Conservation (phyloP, 2,797 vertebrate genomes). For the Anguilla megastoma region DNA sequence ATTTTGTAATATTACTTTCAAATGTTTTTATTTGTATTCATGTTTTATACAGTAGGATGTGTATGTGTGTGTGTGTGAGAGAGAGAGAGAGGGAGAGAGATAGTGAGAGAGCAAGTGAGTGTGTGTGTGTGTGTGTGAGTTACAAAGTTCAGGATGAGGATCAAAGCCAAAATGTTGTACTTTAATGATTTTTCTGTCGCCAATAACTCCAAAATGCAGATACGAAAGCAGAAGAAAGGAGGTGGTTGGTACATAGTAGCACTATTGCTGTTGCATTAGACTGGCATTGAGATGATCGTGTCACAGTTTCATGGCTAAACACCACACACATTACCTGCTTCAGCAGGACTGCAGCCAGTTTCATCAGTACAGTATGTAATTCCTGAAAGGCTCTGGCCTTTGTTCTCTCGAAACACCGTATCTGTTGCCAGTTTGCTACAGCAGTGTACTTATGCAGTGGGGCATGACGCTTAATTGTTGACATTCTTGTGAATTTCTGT, state of each 20-base stretch:
- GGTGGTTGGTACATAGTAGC: not conserved
- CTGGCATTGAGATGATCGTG: not conserved
- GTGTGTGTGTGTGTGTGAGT: not conserved
- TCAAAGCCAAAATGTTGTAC: conserved; percentile 8
- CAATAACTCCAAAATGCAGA: not conserved
- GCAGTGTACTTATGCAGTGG: not conserved
- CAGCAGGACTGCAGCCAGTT: not conserved
- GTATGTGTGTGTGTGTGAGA: not conserved
- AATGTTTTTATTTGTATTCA: not conserved
- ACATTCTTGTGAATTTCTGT: conserved; percentile 13
- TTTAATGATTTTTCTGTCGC: not conserved
- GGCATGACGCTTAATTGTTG: not conserved
- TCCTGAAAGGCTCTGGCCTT: not conserved
- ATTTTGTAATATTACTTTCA: not conserved
- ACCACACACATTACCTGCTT: not conserved
- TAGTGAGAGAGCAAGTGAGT: not conserved
- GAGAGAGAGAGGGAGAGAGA: not conserved
- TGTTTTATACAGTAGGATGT: not conserved
- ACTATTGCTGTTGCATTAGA: not conserved
- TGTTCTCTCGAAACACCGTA: not conserved
- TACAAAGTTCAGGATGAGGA: not conserved
- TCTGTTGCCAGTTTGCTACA: not conserved
- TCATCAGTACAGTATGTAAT: not conserved
- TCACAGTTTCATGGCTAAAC: not conserved
- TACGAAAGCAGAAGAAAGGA: not conserved